Conservation (phyloP, 1,140 invertebrate species). For the Drosophila punjabiensis region DNA sequence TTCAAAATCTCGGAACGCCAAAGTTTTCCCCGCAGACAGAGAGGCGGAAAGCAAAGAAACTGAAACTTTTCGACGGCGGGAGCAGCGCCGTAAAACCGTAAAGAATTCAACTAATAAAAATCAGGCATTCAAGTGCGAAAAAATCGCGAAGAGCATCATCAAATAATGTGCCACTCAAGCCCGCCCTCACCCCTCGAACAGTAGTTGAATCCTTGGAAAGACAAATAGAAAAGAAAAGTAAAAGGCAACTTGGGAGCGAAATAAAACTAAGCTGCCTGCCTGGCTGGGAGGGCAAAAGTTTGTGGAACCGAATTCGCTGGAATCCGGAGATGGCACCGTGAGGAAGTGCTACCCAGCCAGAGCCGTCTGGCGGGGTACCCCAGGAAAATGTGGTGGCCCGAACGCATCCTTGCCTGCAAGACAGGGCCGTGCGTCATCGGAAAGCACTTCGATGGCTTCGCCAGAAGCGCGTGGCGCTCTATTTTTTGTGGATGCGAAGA, state of each 20-base stretch:
- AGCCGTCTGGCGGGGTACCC: neutral
- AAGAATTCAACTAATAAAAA: constrained; percentile 85
- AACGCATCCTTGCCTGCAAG: constrained; percentile 9
- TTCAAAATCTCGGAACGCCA: constrained; percentile 70
- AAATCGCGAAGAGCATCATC: constrained; percentile 85
- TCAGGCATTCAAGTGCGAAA: constrained; percentile 85
- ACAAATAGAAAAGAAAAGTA: constrained; percentile 80
- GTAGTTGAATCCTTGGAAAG: constrained; percentile 56
- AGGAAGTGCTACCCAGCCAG: constrained; percentile 14
- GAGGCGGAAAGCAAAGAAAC: constrained; percentile 60
- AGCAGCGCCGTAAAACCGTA: constrained; percentile 59
- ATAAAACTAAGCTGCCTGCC: constrained; percentile 65
- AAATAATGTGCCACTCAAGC: constrained; percentile 83
- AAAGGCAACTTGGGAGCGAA: constrained; percentile 59
- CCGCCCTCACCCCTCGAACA: constrained; percentile 28
- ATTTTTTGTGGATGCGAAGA: constrained; percentile 12
- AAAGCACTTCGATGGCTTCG: constrained; percentile 67
- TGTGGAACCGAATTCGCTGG: constrained; percentile 29
- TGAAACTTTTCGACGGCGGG: constrained; percentile 66
- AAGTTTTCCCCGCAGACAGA: constrained; percentile 38
- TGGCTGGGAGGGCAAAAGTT: constrained; percentile 51
- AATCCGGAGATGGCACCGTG: constrained; percentile 51
- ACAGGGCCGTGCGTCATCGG: constrained; percentile 61
- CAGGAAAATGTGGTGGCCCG: constrained; percentile 5
- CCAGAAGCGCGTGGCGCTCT: constrained; percentile 49